These are phyloP conservation scores for Rhinichthys osculus DNA, from an alignment of 2,797 vertebrate species.

Conservation along the genomic window DNA sequence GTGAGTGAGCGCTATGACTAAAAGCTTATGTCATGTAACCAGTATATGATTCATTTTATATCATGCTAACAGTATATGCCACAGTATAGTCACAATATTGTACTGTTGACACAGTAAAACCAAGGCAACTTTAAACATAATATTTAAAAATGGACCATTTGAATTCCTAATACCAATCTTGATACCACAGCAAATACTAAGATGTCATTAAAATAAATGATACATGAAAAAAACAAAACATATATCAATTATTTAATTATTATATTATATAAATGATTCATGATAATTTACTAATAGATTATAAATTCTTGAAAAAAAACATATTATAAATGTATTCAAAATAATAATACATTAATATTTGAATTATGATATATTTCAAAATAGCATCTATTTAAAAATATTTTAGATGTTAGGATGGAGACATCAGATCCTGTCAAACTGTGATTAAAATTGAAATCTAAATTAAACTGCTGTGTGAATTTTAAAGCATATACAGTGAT, in stretches of 20 bases:
- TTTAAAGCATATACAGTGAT: neutral
- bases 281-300: neutral
- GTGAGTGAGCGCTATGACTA: neutral
- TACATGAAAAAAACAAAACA: too few relatives aligned
- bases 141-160: neutral
- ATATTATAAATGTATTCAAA: neutral
- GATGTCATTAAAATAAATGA: neutral
- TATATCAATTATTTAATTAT: neutral
- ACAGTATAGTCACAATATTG: neutral
- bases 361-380: neutral
- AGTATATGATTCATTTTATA: constrained; percentile 7
- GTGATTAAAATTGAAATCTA: constrained; percentile 39
- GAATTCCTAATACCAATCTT: neutral
- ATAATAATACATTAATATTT: neutral
- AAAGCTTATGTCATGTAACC: neutral
- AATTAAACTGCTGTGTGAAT: constrained; percentile 12
- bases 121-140: neutral
- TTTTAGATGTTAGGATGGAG: neutral
- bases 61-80: neutral
- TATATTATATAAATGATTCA: neutral
- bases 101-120: neutral
- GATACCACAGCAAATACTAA: neutral
- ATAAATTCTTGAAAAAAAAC: neutral
- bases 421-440: constrained; percentile 9
- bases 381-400: neutral